phyloP scores from a whole-genome alignment of 2,797 vertebrate genomes.

The Oryzias dopingdopingensis region DNA sequence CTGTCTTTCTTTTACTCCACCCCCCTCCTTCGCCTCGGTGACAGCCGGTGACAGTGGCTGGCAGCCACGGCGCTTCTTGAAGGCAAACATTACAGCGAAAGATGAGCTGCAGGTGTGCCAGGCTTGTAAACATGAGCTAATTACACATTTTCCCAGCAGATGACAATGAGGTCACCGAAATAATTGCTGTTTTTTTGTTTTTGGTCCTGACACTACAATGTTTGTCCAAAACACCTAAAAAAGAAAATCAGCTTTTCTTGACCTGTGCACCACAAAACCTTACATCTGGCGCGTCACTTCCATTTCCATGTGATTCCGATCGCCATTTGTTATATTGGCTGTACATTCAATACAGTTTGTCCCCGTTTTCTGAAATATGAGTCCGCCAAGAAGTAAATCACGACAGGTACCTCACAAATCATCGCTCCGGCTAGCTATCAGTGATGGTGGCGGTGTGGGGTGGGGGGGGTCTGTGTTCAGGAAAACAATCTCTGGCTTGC shows the following conservation, averaged over 20 bases:
- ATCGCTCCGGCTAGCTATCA: constrained; percentile 51
- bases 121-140: constrained; percentile 90
- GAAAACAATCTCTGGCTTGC: constrained; percentile 62
- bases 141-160: constrained; percentile 93
- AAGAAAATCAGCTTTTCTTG: no score
- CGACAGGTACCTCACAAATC: constrained; percentile 70
- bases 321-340: constrained; percentile 66
- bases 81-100: constrained; percentile 92
- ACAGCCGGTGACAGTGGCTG: constrained; percentile 93
- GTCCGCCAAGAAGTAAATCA: constrained; percentile 54
- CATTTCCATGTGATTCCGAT: constrained; percentile 53
- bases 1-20: constrained; percentile 16
- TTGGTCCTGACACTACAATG: background rate
- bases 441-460: constrained; percentile 39
- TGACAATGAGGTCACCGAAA: constrained; percentile 97
- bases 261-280: no score
- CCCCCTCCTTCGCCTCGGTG: constrained; percentile 56
- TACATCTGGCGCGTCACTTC: no score
- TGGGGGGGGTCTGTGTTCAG: constrained; percentile 53
- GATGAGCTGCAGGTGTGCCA: constrained; percentile 98
- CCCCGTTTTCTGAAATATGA: constrained; percentile 68
- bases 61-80: constrained; percentile 84
- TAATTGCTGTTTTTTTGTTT: constrained; percentile 86
- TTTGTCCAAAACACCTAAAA: background rate
- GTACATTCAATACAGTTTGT: constrained; percentile 64